Percentiles rank a stretch among this genome's conserved stretches.
phyloP scores from a whole-genome alignment of 2,888 invertebrate genomes.

The Acanthoscelides obtectus region DNA sequence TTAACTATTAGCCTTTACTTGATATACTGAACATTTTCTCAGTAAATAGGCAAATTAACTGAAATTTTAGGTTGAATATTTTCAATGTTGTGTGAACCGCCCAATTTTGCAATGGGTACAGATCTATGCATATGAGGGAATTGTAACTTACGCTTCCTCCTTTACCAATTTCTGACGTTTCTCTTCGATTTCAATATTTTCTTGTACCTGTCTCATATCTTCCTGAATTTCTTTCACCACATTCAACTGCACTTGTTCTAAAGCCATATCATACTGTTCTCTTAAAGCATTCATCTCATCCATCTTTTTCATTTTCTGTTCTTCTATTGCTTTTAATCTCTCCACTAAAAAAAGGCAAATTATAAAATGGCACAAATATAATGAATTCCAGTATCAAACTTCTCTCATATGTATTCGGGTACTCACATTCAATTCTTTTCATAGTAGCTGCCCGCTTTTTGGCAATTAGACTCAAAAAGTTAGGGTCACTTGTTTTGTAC shows the following conservation, averaged over 20 bases:
- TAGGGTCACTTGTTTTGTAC: conserved; percentile 29
- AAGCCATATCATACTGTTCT: conserved; percentile 38
- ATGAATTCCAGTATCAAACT: too few species aligned
- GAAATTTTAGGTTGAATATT: too few species aligned
- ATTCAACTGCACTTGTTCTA: conserved; percentile 34
- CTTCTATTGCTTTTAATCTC: conserved; percentile 32
- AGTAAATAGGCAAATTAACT: too few species aligned
- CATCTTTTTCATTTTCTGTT: conserved; percentile 34
- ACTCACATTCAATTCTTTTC: conserved; percentile 41
- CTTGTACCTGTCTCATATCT: conserved; percentile 35
- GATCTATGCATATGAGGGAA: too few species aligned
- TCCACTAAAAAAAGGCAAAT: conserved; percentile 34
- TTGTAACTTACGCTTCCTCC: conserved; percentile 41
- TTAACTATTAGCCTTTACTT: too few species aligned
- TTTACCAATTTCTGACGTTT: conserved; percentile 38
- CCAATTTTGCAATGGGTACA: too few species aligned
- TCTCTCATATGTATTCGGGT: not conserved
- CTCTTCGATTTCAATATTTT: conserved; percentile 34
- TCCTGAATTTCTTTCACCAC: conserved; percentile 35
- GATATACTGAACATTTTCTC: too few species aligned
- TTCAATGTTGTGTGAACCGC: too few species aligned
- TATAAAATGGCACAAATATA: not conserved
- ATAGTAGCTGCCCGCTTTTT: conserved; percentile 39
- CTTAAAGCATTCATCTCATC: conserved; percentile 34
- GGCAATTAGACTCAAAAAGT: conserved; percentile 36